Conservation (phyloP, 2,888 invertebrate species). For the Agrochola litura region DNA sequence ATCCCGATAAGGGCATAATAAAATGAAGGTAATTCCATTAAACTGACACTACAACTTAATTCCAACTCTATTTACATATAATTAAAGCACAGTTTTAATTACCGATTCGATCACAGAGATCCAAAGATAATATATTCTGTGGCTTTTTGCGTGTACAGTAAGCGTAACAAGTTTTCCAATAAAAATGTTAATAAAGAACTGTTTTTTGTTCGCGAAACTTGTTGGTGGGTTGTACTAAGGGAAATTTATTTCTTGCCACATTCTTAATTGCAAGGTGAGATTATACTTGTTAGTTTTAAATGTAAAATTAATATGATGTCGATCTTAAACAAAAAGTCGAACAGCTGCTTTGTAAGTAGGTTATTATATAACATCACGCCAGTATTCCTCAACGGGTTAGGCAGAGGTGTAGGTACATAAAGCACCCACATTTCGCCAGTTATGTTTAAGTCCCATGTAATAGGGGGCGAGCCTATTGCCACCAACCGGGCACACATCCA, state of each 20-base stretch:
- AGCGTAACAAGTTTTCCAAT: constrained; percentile 65
- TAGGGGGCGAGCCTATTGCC: not conserved
- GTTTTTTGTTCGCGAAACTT: constrained; percentile 52
- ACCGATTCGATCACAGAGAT: constrained; percentile 35
- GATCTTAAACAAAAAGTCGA: not conserved
- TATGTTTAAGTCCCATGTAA: constrained; percentile 1
- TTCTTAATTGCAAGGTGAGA: constrained; percentile 58
- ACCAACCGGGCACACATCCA: not conserved
- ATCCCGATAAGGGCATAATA: constrained; percentile 49
- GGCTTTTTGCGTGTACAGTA: constrained; percentile 57
- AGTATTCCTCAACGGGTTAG: not conserved
- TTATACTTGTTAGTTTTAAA: constrained; percentile 52
- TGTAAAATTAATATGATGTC: constrained; percentile 44
- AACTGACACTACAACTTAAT: constrained; percentile 49
- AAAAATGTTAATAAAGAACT: constrained; percentile 67
- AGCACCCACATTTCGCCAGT: not conserved
- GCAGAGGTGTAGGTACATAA: not conserved
- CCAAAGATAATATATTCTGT: constrained; percentile 46
- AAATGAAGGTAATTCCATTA: constrained; percentile 52
- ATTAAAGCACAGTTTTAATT: constrained; percentile 53
- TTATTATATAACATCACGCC: not conserved
- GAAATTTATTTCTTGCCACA: constrained; percentile 60
- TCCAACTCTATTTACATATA: constrained; percentile 38
- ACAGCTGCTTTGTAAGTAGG: constrained; percentile 25
- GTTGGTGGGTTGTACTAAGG: constrained; percentile 49